Evolutionary conservation across 1,140 invertebrate species (phyloP), one percentile per base, ranked within the genome.

Genomic region (Drosophila arizonae): DNA sequence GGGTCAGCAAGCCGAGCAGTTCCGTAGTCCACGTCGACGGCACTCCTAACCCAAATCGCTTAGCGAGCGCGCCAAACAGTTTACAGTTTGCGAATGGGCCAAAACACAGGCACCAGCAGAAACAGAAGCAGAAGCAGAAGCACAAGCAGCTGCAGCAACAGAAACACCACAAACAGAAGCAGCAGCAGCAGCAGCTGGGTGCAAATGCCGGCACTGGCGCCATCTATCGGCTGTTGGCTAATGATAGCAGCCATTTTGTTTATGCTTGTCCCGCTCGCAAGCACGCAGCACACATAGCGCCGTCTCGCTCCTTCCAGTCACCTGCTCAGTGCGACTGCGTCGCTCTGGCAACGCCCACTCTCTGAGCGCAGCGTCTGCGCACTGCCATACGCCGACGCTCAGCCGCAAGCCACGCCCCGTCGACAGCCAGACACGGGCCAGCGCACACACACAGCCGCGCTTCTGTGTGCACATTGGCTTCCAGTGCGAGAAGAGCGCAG

Each of bases 191-290:
- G 70, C 66, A 75, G 68, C 65, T 73, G 69, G 56, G 21, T 33
- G 26, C 10, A 72, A 79, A 76, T 66, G 65, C 62, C 84, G 48
- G 58, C 58, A 58, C 36, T 84, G 81, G 90, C 90, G 90, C 90
- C 90, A 91, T 84, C 90, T 91, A 79, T 48, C 74, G 90, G 56
- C 60, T 43, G 75, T 48, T 39, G 68, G 52, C 58, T 46, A 50
- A 85, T 91, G 90, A 91, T 82, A 91, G 84, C 89, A 91, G 90
- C 90, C 90, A 91, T 91, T 91, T 91, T 91, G 90, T 91, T 91
- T 91, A 71, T 66, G 62, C 50, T 55, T 45, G 36, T 82, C 82
- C 61, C 78, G 30, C 66, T 91, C 39, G 13, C 54, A 10, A 26
- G 6, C 13, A 17, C 1, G 28, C 1, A 0, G 0, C 0, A 1